These are phyloP conservation scores for Motacilla tschutschensis DNA, from an alignment of 2,113 vertebrate species.

Conservation along the genomic window DNA sequence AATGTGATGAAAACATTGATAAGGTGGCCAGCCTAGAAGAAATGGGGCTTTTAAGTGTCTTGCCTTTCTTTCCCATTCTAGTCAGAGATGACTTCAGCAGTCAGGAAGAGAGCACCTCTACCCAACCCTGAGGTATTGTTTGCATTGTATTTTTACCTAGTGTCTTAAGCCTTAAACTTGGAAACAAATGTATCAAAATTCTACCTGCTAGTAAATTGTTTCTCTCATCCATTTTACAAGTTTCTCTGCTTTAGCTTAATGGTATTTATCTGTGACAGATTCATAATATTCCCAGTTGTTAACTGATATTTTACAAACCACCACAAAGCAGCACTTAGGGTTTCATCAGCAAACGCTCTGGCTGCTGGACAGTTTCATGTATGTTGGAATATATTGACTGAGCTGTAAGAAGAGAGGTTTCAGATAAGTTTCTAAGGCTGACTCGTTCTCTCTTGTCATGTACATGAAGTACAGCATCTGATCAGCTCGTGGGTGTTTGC, in stretches of 20 bases:
- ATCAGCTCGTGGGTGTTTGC: background rate
- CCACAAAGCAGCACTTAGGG: background rate
- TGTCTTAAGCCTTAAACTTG: background rate
- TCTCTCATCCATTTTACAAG: background rate
- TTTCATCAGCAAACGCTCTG: background rate
- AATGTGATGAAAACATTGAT: background rate
- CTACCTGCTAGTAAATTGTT: background rate
- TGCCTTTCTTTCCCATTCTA: slow-evolving; percentile 35
- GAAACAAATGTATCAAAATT: background rate
- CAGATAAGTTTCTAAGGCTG: background rate
- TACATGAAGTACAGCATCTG: background rate
- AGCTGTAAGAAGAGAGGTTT: background rate
- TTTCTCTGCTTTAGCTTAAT: background rate
- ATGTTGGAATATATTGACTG: background rate
- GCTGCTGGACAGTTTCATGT: background rate
- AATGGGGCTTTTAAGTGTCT: background rate
- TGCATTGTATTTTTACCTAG: background rate
- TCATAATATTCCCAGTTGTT: background rate
- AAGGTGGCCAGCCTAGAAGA: background rate
- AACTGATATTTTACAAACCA: background rate
- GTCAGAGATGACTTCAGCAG: slow-evolving; percentile 59
- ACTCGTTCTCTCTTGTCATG: accelerated
- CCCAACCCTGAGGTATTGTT: slow-evolving; percentile 63
- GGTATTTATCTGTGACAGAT: background rate
- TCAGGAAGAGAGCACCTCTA: slow-evolving; percentile 55